Conservation (phyloP, 2,797 vertebrate genomes). For the Phataginus tricuspis region DNA sequence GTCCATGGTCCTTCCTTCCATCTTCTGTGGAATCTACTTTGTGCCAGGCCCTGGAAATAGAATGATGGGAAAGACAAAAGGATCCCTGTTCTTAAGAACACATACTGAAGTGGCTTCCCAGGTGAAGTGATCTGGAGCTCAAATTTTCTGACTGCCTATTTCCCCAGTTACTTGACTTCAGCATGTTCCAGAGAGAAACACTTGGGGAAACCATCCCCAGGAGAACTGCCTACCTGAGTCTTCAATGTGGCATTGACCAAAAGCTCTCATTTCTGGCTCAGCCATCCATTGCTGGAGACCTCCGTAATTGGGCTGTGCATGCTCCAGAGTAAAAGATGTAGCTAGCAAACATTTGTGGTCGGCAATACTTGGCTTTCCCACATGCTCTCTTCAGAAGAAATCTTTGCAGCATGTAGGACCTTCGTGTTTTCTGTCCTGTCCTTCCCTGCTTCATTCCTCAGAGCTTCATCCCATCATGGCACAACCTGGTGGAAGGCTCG, state of each 20-base stretch:
- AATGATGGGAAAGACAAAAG: background rate
- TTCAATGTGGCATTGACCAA: background rate
- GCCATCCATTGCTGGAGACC: accelerated
- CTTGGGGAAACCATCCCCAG: background rate
- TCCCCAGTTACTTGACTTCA: background rate
- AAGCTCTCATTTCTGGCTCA: background rate
- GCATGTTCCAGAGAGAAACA: background rate
- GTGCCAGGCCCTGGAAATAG: background rate
- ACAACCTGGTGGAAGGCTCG: background rate
- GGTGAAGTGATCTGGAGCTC: background rate
- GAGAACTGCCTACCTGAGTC: background rate
- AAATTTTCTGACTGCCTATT: background rate
- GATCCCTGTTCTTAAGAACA: background rate
- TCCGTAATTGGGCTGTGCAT: background rate
- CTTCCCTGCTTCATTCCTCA: background rate
- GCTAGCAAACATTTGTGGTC: background rate
- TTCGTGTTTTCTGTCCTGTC: background rate
- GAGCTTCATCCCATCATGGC: background rate
- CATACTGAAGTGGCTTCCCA: background rate
- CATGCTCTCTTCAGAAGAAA: background rate
- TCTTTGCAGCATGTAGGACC: background rate
- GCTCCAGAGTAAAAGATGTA: background rate
- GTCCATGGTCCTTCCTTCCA: background rate
- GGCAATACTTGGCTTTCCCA: background rate
- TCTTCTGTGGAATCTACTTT: background rate